phyloP scores from a whole-genome alignment of 2,797 vertebrate species.

The Chaenodraco wilsoni region DNA sequence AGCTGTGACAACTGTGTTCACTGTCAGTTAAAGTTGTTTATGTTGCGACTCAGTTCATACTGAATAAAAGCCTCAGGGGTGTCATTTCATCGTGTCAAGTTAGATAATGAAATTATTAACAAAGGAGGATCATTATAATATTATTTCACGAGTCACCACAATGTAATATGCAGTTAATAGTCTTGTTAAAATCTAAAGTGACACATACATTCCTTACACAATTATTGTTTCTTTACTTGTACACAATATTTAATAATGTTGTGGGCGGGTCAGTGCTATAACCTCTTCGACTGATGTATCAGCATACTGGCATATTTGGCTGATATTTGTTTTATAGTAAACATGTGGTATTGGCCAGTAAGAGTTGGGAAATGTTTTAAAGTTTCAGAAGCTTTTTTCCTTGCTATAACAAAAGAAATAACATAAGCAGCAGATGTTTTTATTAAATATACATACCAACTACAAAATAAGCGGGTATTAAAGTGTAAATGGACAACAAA shows the following conservation, averaged over 20 bases:
- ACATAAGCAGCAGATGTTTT: no score
- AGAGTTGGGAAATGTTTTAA: neutral
- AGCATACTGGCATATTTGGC: neutral
- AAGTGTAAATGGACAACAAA: no score
- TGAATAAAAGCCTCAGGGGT: slow-evolving; percentile 11
- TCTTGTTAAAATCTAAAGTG: slow-evolving; percentile 13
- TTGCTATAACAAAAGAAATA: no score
- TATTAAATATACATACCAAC: no score
- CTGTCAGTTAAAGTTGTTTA: slow-evolving; percentile 30
- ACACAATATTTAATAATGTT: neutral
- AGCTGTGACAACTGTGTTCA: neutral
- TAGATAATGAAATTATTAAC: slow-evolving; percentile 40
- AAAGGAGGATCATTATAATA: slow-evolving; percentile 25
- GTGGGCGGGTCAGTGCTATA: neutral
- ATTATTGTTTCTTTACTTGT: neutral
- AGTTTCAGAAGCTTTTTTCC: slow-evolving; percentile 15
- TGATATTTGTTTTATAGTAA: neutral
- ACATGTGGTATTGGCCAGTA: neutral
- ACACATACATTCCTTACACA: slow-evolving; percentile 4
- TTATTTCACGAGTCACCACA: slow-evolving; percentile 41
- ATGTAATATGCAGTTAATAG: slow-evolving; percentile 50
- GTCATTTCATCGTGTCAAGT: slow-evolving; percentile 40
- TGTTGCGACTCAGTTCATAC: neutral
- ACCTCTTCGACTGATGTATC: neutral
- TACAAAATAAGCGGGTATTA: no score